A percentile compares a stretch with the other conserved stretches of the same genome.
Evolutionary conservation across 2,797 vertebrate genomes (phyloP).

Genomic region (Oryzias sinensis): DNA sequence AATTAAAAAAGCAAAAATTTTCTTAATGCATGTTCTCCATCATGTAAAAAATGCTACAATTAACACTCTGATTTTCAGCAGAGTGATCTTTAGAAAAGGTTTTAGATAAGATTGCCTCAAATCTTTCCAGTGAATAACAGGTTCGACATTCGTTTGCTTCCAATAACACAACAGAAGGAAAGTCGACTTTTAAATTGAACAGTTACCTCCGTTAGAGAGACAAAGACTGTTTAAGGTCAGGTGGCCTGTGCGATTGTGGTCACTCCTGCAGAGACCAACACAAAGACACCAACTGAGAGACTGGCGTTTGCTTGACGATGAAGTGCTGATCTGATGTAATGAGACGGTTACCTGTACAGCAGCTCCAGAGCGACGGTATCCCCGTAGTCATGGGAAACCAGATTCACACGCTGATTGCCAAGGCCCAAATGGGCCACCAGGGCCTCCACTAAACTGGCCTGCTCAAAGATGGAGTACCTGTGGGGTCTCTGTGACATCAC

Average conservation of each 20-base stretch:
- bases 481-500: slow-evolving; percentile 81
- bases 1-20: too few species aligned
- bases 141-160: neutral
- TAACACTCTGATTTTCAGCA: too few species aligned
- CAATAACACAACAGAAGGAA: neutral
- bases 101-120: too few species aligned
- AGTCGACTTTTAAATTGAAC: neutral
- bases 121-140: too few species aligned
- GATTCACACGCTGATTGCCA: slow-evolving; percentile 82
- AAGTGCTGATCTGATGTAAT: neutral
- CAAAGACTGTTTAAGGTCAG: slow-evolving; percentile 92
- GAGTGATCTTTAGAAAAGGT: too few species aligned
- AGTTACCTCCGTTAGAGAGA: slow-evolving; percentile 93
- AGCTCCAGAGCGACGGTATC: slow-evolving; percentile 95
- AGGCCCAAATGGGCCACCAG: slow-evolving; percentile 85
- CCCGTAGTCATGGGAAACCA: slow-evolving; percentile 92
- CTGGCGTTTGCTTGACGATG: neutral
- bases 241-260: slow-evolving; percentile 87
- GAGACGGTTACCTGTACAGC: slow-evolving; percentile 82
- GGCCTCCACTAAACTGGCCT: slow-evolving; percentile 89
- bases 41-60: too few species aligned
- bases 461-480: slow-evolving; percentile 94
- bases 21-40: too few species aligned
- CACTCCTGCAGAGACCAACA: slow-evolving; percentile 75
- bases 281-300: neutral